A percentile compares a stretch with the other conserved stretches of the same genome.
These are phyloP conservation scores for Teinopalpus imperialis DNA, from an alignment of 2,888 invertebrate genomes.

Conservation along the genomic window DNA sequence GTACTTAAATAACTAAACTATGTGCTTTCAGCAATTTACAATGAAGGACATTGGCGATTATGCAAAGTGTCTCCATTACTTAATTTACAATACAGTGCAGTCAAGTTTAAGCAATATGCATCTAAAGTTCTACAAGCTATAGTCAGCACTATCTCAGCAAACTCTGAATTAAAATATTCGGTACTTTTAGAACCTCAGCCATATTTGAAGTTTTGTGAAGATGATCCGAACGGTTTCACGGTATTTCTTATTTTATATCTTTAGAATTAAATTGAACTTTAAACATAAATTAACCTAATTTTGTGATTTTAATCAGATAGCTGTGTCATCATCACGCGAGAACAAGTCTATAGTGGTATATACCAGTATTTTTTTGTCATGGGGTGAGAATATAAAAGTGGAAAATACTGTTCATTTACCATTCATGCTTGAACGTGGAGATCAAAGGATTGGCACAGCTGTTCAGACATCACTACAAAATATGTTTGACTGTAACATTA, in stretches of 20 bases:
- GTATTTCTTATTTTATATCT: constrained; percentile 40
- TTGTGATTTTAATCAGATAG: constrained; percentile 48
- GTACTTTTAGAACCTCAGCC: constrained; percentile 56
- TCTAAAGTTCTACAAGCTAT: constrained; percentile 64
- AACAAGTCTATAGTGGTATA: constrained; percentile 53
- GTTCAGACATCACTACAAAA: constrained; percentile 59
- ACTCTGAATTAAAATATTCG: constrained; percentile 48
- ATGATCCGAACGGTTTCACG: constrained; percentile 60
- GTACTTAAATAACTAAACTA: background rate
- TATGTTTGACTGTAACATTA: constrained; percentile 73
- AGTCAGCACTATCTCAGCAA: constrained; percentile 47
- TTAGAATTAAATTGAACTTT: too few species aligned
- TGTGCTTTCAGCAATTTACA: constrained; percentile 58
- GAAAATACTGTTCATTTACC: constrained; percentile 60
- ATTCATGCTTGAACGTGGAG: constrained; percentile 70
- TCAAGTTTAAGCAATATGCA: constrained; percentile 69
- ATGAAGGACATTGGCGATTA: constrained; percentile 64
- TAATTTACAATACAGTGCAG: constrained; percentile 52
- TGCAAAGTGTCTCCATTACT: constrained; percentile 64
- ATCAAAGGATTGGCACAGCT: constrained; percentile 51
- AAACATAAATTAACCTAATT: background rate
- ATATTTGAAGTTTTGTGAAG: constrained; percentile 58
- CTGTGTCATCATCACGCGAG: constrained; percentile 50
- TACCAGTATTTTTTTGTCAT: constrained; percentile 59
- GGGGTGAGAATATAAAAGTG: constrained; percentile 54